Evolutionary conservation across 2,797 vertebrate genomes (phyloP), one percentile per base, ranked within the genome.

Genomic region (Pipistrellus nathusii): DNA sequence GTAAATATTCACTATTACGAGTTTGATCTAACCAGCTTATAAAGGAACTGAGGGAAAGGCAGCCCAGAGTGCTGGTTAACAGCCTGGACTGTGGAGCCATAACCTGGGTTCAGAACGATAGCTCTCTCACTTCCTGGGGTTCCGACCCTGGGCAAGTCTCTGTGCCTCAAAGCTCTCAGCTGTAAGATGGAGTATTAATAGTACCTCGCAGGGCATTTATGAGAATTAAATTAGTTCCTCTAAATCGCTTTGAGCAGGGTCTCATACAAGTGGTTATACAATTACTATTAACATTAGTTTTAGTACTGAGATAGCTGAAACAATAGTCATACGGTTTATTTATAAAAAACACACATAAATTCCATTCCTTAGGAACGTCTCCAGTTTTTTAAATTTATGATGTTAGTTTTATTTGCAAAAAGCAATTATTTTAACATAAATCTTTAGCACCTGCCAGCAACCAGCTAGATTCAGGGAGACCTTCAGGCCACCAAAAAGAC

Each of bases 401-500:
- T 44, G 38, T 46, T 81, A 62, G 10, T 44, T 83, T 92, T 38
- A 14, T 83, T 92, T 77, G 35, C 62, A 23, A 53, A 62, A 89
- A 68, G 13, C 71, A 35, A 72, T 66, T 48, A 38, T 20, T 85
- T 64, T 85, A 90, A 18, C 17, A 2, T 55, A 11, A 35, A 44
- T 78, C 80, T 76, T 88, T 38, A 81, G 25, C 66, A 55, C 64
- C 32, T 1, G 11, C 10, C 51, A 76, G 10, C 44, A 44, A 73
- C 20, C 17, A 73, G n/a, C 17, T 44, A 35, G 59, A 75, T 35
- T 32, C 23, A 69, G n/a, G n/a, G 53, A 46, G 35, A 35, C 1
- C 13, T 12, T 32, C 27, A 15, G 64, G 27, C 10, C 59, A 27
- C 32, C 25, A 15, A 13, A 32, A 77, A 87, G 38, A 10, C 21